Evolutionary conservation across 2,888 invertebrate species (phyloP), one percentile per base, ranked within the genome.

Genomic region (Eudiplozoon nipponicum): DNA sequence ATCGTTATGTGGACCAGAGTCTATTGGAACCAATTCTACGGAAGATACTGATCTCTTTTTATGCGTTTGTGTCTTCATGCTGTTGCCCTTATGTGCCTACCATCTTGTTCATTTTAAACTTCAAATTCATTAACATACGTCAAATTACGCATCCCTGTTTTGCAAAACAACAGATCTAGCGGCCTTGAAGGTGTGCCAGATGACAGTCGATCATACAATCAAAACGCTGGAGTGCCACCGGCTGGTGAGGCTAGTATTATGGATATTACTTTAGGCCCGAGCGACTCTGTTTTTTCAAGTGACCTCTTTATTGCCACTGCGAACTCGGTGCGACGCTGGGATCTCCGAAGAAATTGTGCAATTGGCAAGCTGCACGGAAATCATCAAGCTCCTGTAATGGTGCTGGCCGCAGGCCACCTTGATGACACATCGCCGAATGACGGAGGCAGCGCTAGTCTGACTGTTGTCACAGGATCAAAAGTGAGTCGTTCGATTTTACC

Each of bases 331-430:
- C 64, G 73, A n/a, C 65, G 74, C 7, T 76, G 76, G 76, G 76
- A 77, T 56, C 55, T 75, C 11, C 68, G 67, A 46, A 54, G 64
- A 62, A 71, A 56, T 65, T 68, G 47, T 67, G 69, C 51, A 60
- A 51, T 71, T 34, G 70, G 70, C 44, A 72, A 72, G 59, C 56
- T 74, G 43, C 70, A 69, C 56, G 54, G 57, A 28, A 72, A 73
- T 0, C 74, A 75, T 58, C 70, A 72, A 49, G 72, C 75, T 11
- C 71, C 74, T 1, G 71, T 76, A 7, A 74, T 74, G 73, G 74
- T 74, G 51, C 61, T 74, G 42, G 70, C 71, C 9, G n/a, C n/a
- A n/a, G n/a, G n/a, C n/a, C n/a, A n/a, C n/a, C 66, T 71, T 3
- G 52, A 54, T 38, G 36, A 38, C 9, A 13, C 17, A 15, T n/a